Percentiles rank a stretch among this genome's conserved stretches.
Evolutionary conservation across 2,113 vertebrate species (phyloP).

Genomic region (Phalacrocorax pelagicus): DNA sequence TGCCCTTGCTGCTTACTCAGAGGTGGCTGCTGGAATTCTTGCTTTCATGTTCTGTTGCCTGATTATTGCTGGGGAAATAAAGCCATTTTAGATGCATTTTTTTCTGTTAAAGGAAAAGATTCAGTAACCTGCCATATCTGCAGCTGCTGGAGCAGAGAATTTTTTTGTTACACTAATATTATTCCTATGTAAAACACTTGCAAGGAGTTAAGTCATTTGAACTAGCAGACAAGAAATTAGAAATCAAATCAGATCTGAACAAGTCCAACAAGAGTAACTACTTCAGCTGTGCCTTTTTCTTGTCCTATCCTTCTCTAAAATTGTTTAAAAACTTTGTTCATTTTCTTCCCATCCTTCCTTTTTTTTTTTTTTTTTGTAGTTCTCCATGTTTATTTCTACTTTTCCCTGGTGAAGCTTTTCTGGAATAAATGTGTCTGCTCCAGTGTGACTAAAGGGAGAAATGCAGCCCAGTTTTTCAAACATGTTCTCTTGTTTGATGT

Average conservation of each 20-base stretch:
- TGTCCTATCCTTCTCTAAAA: neutral
- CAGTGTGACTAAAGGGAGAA: neutral
- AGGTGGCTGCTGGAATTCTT: neutral
- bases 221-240: neutral
- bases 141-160: neutral
- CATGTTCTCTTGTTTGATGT: neutral
- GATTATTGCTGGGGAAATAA: neutral
- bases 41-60: neutral
- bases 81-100: neutral
- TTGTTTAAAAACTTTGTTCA: neutral
- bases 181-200: neutral
- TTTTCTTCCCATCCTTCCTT: neutral
- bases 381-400: neutral
- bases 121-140: neutral
- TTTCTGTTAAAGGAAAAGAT: neutral
- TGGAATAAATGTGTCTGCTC: neutral
- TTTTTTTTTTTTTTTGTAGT: neutral
- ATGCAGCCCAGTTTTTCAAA: neutral
- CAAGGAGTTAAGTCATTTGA: neutral
- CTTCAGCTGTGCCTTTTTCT: neutral
- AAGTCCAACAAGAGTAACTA: neutral
- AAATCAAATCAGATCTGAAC: slow-evolving; percentile 11
- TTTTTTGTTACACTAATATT: neutral
- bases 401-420: neutral
- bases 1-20: neutral